Evolutionary conservation across 2,113 vertebrate species (phyloP), one percentile per base, ranked within the genome.

Genomic region (Hirundichthys speculiger): DNA sequence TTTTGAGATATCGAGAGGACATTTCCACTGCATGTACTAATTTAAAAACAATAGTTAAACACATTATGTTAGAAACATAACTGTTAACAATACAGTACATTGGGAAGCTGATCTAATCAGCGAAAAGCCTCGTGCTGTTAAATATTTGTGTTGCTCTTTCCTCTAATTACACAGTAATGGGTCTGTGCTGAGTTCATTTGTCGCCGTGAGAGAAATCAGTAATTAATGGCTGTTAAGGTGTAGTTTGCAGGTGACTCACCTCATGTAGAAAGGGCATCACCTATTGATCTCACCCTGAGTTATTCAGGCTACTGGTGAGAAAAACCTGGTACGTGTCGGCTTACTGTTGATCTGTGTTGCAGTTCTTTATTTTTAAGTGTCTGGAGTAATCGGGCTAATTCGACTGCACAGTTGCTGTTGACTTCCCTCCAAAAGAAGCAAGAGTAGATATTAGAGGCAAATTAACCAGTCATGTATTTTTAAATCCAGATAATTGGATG

Each of bases 151-250:
- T 68, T 41, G 18, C 83, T 88, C 70, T 70, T 74, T 77, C 73
- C 75, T 80, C 74, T 89, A 88, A 90, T 90, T 89, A 86, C 81
- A 79, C 86, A 75, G 83, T 79, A 90, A 89, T 87, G 77, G 79
- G 62, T 75, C 76, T 64, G 39, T 60, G 79, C 83, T 78, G 77
- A 46, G 80, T 85, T 82, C 56, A 77, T 89, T 90, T 87, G 80
- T 84, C 52, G 64, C 81, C 77, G 78, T 10, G 42, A 68, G 85
- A 66, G 71, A 42, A 27, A 69, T 67, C 82, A 73, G 73, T 90
- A 89, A 85, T 84, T 83, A 85, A 83, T 63, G 73, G 40, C 77
- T 77, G 69, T 65, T 82, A 73, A 55, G 62, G 77, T 67, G 72
- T 22, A 51, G 63, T 83, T 75, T 43, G 21, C 67, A n/a, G 72